These are phyloP conservation scores for Pseudomyrmex flavicornis DNA, from an alignment of 1,140 invertebrate species.

Conservation along the genomic window DNA sequence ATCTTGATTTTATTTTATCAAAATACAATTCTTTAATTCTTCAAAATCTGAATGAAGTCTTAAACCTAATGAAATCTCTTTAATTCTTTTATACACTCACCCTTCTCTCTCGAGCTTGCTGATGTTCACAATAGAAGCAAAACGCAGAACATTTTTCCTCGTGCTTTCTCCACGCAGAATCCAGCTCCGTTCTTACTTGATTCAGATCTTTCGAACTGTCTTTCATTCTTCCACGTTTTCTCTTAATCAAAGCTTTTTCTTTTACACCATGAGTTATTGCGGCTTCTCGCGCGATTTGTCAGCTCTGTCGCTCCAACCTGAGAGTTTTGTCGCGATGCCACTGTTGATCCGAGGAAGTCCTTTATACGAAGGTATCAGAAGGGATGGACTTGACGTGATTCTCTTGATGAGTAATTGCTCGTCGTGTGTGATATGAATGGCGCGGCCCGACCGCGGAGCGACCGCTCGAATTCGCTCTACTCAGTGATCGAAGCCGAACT, in stretches of 20 bases:
- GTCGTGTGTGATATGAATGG: constrained; percentile 16
- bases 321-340: constrained; percentile 1
- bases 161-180: background rate
- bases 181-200: background rate
- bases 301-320: background rate
- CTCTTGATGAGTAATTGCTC: constrained; percentile 50
- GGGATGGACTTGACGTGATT: constrained; percentile 12
- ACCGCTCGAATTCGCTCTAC: constrained; percentile 69
- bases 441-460: background rate
- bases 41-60: too few species aligned
- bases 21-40: too few species aligned
- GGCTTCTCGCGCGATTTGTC: background rate
- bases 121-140: background rate
- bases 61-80: too few species aligned
- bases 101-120: background rate
- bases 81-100: too few species aligned
- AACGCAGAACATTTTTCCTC: background rate
- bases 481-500: constrained; percentile 84
- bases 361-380: too few species aligned
- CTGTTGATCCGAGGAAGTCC: background rate
- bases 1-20: too few species aligned
- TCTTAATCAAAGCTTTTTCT: background rate
- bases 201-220: constrained; percentile 3
- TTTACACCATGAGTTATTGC: background rate
- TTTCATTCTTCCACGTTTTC: background rate